Conservation (phyloP, 1,140 invertebrate genomes). For the Aphis craccivora region DNA sequence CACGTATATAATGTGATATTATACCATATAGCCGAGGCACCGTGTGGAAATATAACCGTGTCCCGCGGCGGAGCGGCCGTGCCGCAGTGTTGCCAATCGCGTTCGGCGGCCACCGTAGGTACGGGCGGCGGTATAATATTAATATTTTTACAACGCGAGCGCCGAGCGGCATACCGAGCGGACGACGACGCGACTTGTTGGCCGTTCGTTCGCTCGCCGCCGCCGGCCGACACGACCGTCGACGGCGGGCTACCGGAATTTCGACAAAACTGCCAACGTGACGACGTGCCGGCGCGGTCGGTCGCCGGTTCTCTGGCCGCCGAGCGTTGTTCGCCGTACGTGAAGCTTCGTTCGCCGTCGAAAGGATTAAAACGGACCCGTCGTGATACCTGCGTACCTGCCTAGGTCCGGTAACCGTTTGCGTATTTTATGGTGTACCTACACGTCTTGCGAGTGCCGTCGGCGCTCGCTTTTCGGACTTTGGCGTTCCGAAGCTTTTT, state of each 20-base stretch:
- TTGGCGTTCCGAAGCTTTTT: too few relatives aligned
- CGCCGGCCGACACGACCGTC: slow-evolving; percentile 45
- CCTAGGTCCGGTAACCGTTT: too few relatives aligned
- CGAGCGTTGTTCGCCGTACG: not conserved
- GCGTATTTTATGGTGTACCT: too few relatives aligned
- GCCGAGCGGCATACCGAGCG: not conserved
- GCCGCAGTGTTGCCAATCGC: slow-evolving; percentile 37
- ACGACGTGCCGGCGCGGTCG: not conserved
- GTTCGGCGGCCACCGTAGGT: not conserved
- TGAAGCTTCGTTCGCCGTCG: not conserved
- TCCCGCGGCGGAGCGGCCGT: not conserved
- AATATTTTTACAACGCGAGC: not conserved
- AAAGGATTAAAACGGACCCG: not conserved
- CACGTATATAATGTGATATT: not conserved
- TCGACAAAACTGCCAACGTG: slow-evolving; percentile 57
- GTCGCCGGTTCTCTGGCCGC: not conserved
- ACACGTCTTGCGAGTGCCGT: too few relatives aligned
- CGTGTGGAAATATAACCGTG: too few relatives aligned
- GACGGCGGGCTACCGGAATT: slow-evolving; percentile 52
- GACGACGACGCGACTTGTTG: not conserved
- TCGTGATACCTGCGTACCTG: too few relatives aligned
- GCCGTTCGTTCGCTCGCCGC: not conserved
- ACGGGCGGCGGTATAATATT: not conserved
- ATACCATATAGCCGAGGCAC: not conserved
- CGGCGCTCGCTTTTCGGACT: too few relatives aligned